phyloP scores from a whole-genome alignment of 2,113 vertebrate species.

The Potamarius usumacintae region DNA sequence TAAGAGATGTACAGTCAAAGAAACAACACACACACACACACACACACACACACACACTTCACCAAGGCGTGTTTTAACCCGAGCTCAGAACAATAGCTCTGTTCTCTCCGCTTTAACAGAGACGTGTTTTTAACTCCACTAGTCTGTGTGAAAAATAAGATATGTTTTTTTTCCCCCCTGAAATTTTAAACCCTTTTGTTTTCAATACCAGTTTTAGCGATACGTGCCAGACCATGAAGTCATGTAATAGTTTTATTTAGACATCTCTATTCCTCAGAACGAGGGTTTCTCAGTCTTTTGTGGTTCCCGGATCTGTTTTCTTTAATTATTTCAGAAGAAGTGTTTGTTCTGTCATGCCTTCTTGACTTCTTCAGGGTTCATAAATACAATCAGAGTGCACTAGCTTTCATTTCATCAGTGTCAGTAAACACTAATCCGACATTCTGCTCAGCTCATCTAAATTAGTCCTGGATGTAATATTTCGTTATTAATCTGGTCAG shows the following conservation, averaged over 20 bases:
- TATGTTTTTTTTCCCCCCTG: background rate
- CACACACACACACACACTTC: slow-evolving; percentile 15
- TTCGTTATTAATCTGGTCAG: background rate
- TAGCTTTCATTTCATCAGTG: background rate
- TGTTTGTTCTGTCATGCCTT: slow-evolving; percentile 17
- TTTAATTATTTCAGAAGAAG: slow-evolving; percentile 16
- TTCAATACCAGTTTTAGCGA: background rate
- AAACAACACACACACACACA: slow-evolving; percentile 38
- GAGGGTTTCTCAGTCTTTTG: slow-evolving; percentile 14
- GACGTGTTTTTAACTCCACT: slow-evolving; percentile 13
- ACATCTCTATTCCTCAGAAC: slow-evolving; percentile 21
- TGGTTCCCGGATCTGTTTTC: slow-evolving; percentile 16
- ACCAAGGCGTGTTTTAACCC: background rate
- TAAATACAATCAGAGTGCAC: background rate
- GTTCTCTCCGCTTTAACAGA: slow-evolving; percentile 25
- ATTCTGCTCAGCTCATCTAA: no score
- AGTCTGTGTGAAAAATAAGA: background rate
- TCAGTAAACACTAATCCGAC: background rate
- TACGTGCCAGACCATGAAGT: slow-evolving; percentile 31
- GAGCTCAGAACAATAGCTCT: slow-evolving; percentile 39
- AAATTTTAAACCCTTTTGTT: slow-evolving; percentile 34
- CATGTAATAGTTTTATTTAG: slow-evolving; percentile 47
- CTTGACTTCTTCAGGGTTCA: background rate
- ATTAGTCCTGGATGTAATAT: background rate
- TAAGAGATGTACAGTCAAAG: slow-evolving; percentile 61